Percentiles rank a stretch among this genome's conserved stretches.
These are phyloP conservation scores for Urophycis tenuis DNA, from an alignment of 2,797 vertebrate species.

Conservation along the genomic window DNA sequence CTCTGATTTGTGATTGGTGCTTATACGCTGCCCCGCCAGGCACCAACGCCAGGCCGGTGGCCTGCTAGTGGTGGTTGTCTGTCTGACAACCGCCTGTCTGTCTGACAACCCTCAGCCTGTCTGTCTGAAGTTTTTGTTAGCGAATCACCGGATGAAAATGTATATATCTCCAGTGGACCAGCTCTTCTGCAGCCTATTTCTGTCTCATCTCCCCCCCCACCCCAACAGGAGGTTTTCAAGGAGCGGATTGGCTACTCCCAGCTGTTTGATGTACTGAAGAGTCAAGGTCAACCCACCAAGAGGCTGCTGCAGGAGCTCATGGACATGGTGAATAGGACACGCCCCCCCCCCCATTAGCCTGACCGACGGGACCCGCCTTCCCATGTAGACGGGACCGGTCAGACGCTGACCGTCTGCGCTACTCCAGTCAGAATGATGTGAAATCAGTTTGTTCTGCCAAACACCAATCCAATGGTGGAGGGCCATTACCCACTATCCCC, in stretches of 20 bases:
- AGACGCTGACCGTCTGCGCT: neutral
- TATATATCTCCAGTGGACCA: slow-evolving; percentile 40
- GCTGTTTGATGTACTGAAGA: slow-evolving; percentile 88
- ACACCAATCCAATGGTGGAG: neutral
- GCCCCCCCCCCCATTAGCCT: neutral
- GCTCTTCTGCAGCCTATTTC: slow-evolving; percentile 51
- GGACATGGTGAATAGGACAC: slow-evolving; percentile 82
- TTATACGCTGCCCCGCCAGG: neutral
- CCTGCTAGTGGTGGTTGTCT: too few relatives aligned
- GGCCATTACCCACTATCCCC: neutral
- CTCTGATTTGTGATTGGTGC: neutral
- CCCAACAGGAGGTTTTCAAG: slow-evolving; percentile 94
- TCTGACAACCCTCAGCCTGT: too few relatives aligned
- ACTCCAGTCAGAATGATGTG: neutral
- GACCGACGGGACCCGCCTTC: neutral
- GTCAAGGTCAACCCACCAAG: slow-evolving; percentile 86
- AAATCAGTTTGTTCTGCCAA: neutral
- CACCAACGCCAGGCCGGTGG: neutral
- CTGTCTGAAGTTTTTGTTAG: neutral
- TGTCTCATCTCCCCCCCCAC: slow-evolving; percentile 32
- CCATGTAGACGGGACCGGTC: neutral
- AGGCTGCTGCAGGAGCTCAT: slow-evolving; percentile 89
- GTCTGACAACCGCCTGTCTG: too few relatives aligned
- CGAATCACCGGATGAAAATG: slow-evolving; percentile 4
- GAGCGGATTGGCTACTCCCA: slow-evolving; percentile 93